Percentiles rank a stretch among this genome's conserved stretches.
These are phyloP conservation scores for Verasper variegatus DNA, from an alignment of 2,113 vertebrate genomes.

Conservation along the genomic window DNA sequence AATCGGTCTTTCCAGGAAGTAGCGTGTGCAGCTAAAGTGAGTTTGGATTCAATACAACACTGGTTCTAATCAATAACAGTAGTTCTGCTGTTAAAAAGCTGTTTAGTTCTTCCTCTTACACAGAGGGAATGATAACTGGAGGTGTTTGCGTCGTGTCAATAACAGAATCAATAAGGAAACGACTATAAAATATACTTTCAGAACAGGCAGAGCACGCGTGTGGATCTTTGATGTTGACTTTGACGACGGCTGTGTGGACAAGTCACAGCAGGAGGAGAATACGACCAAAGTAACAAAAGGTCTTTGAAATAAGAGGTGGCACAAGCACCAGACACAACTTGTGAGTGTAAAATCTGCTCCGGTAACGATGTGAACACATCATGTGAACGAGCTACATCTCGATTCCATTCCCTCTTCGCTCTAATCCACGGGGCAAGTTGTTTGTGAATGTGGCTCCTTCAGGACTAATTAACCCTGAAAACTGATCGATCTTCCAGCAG, in stretches of 20 bases:
- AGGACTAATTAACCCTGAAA: conserved; percentile 55
- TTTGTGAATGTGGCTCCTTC: conserved; percentile 56
- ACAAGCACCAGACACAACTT: background rate
- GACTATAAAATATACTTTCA: background rate
- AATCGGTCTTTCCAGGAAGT: conserved; percentile 17
- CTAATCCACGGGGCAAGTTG: conserved; percentile 48
- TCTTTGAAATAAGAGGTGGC: conserved; percentile 10
- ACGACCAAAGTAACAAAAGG: conserved; percentile 2
- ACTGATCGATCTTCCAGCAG: conserved; percentile 39
- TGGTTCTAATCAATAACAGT: background rate
- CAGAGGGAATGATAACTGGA: background rate
- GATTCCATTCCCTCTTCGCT: conserved; percentile 17
- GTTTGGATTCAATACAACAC: background rate
- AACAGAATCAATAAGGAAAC: background rate
- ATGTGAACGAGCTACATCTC: conserved; percentile 15
- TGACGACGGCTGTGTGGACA: background rate
- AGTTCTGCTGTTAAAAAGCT: too few species aligned
- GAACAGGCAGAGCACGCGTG: background rate
- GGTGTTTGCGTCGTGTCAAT: background rate
- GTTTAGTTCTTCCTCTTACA: background rate
- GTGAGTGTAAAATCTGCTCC: conserved; percentile 13
- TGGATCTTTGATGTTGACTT: background rate
- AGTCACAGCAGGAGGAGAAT: conserved; percentile 9
- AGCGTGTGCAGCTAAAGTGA: conserved; percentile 7
- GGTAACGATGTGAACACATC: conserved; percentile 24